A percentile compares a stretch with the other conserved stretches of the same genome.
Conservation (phyloP, 1,140 invertebrate species). For the Gerris buenoi region DNA sequence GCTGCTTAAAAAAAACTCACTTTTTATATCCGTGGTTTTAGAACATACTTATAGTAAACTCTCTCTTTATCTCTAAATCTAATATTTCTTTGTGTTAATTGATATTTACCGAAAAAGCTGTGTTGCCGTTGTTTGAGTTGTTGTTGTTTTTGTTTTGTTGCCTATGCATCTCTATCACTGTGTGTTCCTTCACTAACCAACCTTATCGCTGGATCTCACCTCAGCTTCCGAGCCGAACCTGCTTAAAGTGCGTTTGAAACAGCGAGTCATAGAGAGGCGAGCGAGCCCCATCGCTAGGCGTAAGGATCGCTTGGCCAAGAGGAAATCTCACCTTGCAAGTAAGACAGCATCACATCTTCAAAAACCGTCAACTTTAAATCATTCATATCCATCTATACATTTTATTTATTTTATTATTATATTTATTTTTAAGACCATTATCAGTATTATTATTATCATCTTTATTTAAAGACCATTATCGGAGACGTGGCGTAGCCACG, state of each 20-base stretch:
- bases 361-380: background rate
- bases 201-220: conserved; percentile 28
- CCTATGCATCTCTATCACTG: conserved; percentile 6
- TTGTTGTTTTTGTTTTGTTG: conserved; percentile 3
- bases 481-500: too few species aligned
- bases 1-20: too few species aligned
- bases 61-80: too few species aligned
- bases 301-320: conserved; percentile 62
- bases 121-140: background rate
- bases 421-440: too few species aligned
- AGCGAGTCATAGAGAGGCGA: conserved; percentile 80
- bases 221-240: conserved; percentile 94
- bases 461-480: too few species aligned
- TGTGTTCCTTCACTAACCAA: conserved; percentile 7
- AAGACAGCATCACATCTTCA: background rate
- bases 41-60: too few species aligned
- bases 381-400: background rate
- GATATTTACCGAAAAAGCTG: too few species aligned
- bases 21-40: too few species aligned
- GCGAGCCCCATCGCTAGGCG: conserved; percentile 71
- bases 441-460: too few species aligned
- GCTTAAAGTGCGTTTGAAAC: conserved; percentile 89
- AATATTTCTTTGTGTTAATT: too few species aligned
- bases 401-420: background rate
- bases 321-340: conserved; percentile 47